Percentiles rank a stretch among this genome's conserved stretches.
These are phyloP conservation scores for Burhinus bistriatus DNA, from an alignment of 2,113 vertebrate genomes.

Conservation along the genomic window DNA sequence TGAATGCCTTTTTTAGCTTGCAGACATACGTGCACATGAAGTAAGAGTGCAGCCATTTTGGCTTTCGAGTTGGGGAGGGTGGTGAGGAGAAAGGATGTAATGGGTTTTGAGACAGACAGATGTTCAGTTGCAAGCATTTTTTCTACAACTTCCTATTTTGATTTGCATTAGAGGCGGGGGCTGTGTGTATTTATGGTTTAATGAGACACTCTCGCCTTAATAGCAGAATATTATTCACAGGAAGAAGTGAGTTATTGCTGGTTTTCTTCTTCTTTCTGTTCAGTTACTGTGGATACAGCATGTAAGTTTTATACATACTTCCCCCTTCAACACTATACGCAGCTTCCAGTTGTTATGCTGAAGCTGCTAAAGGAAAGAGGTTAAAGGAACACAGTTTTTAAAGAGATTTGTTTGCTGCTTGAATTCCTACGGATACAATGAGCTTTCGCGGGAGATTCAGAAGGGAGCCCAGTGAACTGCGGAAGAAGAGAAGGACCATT, in stretches of 20 bases:
- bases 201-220: background rate
- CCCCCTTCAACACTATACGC: slow-evolving; percentile 33
- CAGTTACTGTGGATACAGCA: slow-evolving; percentile 52
- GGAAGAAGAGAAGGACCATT: slow-evolving; percentile 81
- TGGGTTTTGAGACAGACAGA: background rate
- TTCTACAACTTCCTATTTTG: slow-evolving; percentile 22
- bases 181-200: slow-evolving; percentile 6
- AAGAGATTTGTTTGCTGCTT: slow-evolving; percentile 16
- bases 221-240: slow-evolving; percentile 62
- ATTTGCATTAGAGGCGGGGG: slow-evolving; percentile 23
- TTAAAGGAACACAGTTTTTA: slow-evolving; percentile 11
- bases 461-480: slow-evolving; percentile 83
- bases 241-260: slow-evolving; percentile 71
- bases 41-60: background rate
- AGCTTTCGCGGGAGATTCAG: slow-evolving; percentile 86
- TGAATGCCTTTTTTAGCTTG: background rate
- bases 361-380: slow-evolving; percentile 32
- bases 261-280: slow-evolving; percentile 73
- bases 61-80: background rate
- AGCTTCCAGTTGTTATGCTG: slow-evolving; percentile 45
- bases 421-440: slow-evolving; percentile 72
- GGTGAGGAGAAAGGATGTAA: background rate
- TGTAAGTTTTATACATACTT: slow-evolving; percentile 69
- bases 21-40: background rate
- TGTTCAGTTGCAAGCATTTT: background rate